Evolutionary conservation across 2,113 vertebrate genomes (phyloP), one percentile per base, ranked within the genome.

Genomic region (Axis porcinus): DNA sequence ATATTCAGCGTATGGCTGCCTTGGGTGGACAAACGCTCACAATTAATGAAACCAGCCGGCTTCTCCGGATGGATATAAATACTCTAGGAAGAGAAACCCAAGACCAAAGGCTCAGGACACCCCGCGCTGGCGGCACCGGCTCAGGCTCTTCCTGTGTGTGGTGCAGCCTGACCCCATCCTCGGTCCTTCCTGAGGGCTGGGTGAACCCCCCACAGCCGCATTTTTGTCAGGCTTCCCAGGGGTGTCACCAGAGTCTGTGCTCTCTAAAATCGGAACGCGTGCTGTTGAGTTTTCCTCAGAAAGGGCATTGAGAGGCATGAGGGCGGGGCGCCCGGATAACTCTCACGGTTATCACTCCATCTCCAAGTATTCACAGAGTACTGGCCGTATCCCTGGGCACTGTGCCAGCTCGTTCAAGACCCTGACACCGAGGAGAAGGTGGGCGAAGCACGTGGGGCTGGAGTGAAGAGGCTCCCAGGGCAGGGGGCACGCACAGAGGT

Each of bases 1-100:
- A 92, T 84, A 88, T 86, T 96, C 6, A 9, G 95, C 60, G 54
- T 87, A 92, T 83, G 87, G 95, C 74, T 95, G 87, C 93, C 95
- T 81, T 87, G 91, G 92, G 97, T 96, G 81, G 94, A 94, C 89
- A 86, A 58, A 97, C 91, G 19, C 91, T 93, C 96, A 87, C 96
- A 88, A 50, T 90, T 92, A 96, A 97, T 81, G 81, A 95, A 95
- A 91, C 83, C 91, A 97, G 97, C 91, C 76, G 1, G 91, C 86
- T 89, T 94, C 98, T 98, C 98, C 85, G 96, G 97, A 97, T 98
- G 96, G 96, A 97, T 98, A 97, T 97, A 98, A 98, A 98, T 97
- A 98, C 91, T 79, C 93, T 50, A 95, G 97, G 86, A 97, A 95
- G 97, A 97, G 97, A 97, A 98, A 98, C 88, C 93, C 95, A 98